Evolutionary conservation across 2,888 invertebrate species (phyloP), one percentile per base, ranked within the genome.

Genomic region (Cylindroiulus punctatus): DNA sequence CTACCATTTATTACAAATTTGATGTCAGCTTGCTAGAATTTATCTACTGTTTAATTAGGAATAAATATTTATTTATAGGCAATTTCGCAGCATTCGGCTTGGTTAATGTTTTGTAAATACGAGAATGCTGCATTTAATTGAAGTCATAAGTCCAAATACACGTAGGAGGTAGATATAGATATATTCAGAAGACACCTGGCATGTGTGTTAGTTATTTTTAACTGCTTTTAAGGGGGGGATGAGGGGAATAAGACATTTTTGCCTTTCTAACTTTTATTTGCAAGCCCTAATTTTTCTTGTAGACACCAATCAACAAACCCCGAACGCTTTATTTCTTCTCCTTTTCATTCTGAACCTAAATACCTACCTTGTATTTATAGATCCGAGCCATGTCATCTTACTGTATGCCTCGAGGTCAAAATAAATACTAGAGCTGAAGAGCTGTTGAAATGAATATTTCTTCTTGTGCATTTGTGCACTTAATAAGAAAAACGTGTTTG

Each of bases 401-500:
- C 30, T 30, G 1, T 30, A 76, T 76, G 76, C 76, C 76, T 30
- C 30, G 76, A 30, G 76, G 76, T 76, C 76, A 76, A 76, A 30
- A 76, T 76, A 76, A 76, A 76, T 76, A 76, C 26, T 30, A 76
- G 30, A 76, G 76, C 30, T 30, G 76, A 76, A 76, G 76, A 76
- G 76, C 14, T 76, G 76, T 76, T 76, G 76, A 76, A 76, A 76
- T 76, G 76, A 76, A 76, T 76, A 76, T 76, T 76, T 76, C 76
- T 76, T 76, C 22, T 30, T 76, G 76, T 76, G 30, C 76, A 76
- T 76, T 76, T 76, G 30, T 76, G 76, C 76, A 76, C 76, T 76
- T 76, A 76, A 76, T 76, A 76, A 30, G 76, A 76, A 76, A 76
- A 76, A 76, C 76, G 76, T 76, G 76, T 76, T 76, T 76, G 76